Percentiles rank a stretch among this genome's conserved stretches.
Evolutionary conservation across 2,888 invertebrate species (phyloP).

Genomic region (Dorcus parallelipipedus): DNA sequence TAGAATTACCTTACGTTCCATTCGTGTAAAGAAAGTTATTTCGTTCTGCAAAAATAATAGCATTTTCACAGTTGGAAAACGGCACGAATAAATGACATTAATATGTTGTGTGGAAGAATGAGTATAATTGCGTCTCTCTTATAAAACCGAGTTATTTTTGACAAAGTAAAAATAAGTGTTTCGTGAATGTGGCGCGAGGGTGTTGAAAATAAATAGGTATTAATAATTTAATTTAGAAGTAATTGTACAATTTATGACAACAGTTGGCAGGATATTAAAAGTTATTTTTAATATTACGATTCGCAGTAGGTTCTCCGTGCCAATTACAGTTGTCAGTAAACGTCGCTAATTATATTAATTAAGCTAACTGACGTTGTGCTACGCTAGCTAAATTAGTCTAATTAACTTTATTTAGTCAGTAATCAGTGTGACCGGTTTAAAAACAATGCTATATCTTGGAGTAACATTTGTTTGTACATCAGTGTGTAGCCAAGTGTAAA

Average conservation of each 20-base stretch:
- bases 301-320: constrained; percentile 12
- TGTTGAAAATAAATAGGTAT: constrained; percentile 11
- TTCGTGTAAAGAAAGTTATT: too few species aligned
- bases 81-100: too few species aligned
- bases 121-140: not conserved
- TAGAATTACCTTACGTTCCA: too few species aligned
- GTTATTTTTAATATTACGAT: constrained; percentile 18
- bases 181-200: constrained; percentile 11
- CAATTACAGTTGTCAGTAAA: constrained; percentile 22
- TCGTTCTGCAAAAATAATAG: too few species aligned
- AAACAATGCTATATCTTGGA: not conserved
- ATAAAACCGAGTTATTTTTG: constrained; percentile 13
- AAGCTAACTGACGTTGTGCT: constrained; percentile 30
- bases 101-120: too few species aligned
- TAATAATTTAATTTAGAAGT: constrained; percentile 15
- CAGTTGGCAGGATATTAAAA: constrained; percentile 15
- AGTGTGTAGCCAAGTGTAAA: constrained; percentile 34
- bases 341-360: constrained; percentile 36
- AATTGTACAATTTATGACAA: constrained; percentile 14
- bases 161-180: constrained; percentile 16
- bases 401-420: constrained; percentile 29
- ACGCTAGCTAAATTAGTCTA: constrained; percentile 31
- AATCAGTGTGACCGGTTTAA: constrained; percentile 17
- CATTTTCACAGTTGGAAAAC: too few species aligned
- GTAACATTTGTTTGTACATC: constrained; percentile 14